Evolutionary conservation across 1,140 invertebrate genomes (phyloP), one percentile per base, ranked within the genome.

Genomic region (Papilio polytes): DNA sequence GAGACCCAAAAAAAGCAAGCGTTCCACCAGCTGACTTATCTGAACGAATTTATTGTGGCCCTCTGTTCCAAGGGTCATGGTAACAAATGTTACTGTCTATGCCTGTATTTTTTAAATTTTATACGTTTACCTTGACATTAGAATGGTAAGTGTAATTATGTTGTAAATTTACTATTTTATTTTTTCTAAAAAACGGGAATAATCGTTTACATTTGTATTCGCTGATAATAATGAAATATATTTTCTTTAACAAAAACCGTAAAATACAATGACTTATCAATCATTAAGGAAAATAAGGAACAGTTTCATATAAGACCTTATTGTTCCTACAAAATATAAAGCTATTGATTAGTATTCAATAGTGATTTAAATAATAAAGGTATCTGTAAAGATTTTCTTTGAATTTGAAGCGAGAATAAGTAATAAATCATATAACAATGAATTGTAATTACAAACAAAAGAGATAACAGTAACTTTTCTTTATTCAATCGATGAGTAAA

Each of bases 1-100:
- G 15, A 22, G 74, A 77, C 48, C 26, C 48, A 31, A 53, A 53
- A 22, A 76, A 31, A 36, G 12, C n/a, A 51, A 80, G 78, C 70
- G 59, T 78, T 53, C 84, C 41, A 78, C 41, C 81, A 59, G 41
- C 74, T 79, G 66, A 78, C 81, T 83, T 85, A 82, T 85, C 82
- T 80, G 36, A 80, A 66, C 79, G 46, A 82, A 85, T 85, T 83
- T 85, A 83, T 83, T 80, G 78, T 79, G 78, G 63, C 66, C 79
- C 63, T 73, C 80, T 77, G 51, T 77, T 48, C 20, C 20, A 22
- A 48, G 73, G 41, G 36, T 74, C 73, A 26, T 44, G 41, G 20
- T 74, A 74, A 74, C 36, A 74, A 74, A 77, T 77, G 46, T 31
- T 31, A 22, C 22, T 26, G 18, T 18, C 26, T 31, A 48, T 63